These are phyloP conservation scores for Helogale parvula DNA, from an alignment of 2,113 vertebrate species.

Conservation along the genomic window DNA sequence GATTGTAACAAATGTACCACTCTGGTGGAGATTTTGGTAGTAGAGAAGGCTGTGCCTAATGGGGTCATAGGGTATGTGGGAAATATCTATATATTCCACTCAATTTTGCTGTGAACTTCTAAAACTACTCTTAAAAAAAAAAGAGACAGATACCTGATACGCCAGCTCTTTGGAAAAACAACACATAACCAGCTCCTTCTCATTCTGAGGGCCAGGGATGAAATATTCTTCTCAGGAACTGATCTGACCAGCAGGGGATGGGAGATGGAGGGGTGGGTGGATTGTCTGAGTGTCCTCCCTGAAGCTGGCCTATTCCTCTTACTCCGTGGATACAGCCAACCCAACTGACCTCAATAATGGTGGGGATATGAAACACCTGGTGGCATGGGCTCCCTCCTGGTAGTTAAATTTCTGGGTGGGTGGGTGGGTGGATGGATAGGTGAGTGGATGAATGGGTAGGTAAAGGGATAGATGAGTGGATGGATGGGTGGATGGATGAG, in stretches of 20 bases:
- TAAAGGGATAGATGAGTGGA: not conserved
- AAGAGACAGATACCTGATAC: not conserved
- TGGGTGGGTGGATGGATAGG: not conserved
- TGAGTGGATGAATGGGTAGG: too few relatives aligned
- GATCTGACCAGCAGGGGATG: not conserved
- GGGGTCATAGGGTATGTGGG: not conserved
- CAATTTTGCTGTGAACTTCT: not conserved
- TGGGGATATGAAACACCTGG: not conserved
- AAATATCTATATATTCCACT: not conserved
- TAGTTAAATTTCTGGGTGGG: not conserved
- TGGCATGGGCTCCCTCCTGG: not conserved
- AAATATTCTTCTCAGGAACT: not conserved
- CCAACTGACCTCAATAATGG: not conserved
- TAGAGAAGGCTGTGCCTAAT: not conserved
- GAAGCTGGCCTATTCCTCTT: not conserved
- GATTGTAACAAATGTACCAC: not conserved
- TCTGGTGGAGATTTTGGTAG: not conserved
- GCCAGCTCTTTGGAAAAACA: not conserved
- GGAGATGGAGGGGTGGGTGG: too few relatives aligned
- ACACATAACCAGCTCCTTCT: not conserved
- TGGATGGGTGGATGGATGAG: not conserved
- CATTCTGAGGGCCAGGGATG: not conserved
- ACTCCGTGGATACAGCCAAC: not conserved
- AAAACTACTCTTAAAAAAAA: slow-evolving; percentile 9
- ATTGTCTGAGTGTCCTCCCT: not conserved